phyloP scores from a whole-genome alignment of 2,113 vertebrate species.

The Cyrtonyx montezumae region DNA sequence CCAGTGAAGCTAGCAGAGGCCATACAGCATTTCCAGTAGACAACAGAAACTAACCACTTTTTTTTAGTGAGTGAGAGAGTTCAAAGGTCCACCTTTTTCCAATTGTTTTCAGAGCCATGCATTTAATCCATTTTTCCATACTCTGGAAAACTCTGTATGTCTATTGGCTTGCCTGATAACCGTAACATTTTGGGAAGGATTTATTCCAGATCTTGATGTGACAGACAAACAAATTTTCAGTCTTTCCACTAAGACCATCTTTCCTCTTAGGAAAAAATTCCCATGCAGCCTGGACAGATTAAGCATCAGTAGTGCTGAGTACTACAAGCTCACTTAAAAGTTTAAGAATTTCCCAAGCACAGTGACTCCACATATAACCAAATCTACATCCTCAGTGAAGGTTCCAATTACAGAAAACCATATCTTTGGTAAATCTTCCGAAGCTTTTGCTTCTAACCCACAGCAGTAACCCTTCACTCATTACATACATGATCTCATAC shows the following conservation, averaged over 20 bases:
- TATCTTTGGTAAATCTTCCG: background rate
- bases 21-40: background rate
- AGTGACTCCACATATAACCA: background rate
- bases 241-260: rapidly evolving
- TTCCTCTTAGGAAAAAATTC: background rate
- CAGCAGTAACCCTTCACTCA: rapidly evolving
- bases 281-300: too few relatives aligned
- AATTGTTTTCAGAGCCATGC: background rate
- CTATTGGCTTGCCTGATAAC: background rate
- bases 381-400: background rate
- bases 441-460: background rate
- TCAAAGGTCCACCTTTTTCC: background rate
- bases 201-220: background rate
- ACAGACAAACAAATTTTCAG: background rate
- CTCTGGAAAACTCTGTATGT: background rate
- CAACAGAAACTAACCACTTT: background rate
- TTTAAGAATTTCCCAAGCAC: background rate
- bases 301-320: background rate
- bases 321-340: background rate
- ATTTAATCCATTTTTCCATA: background rate
- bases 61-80: background rate
- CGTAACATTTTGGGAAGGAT: background rate
- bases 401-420: background rate
- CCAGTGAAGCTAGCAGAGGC: rapidly evolving
- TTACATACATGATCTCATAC: rapidly evolving